Base-by-base conservation (phyloP, 2,888 invertebrate species). In the Rutpela maculata region DNA sequence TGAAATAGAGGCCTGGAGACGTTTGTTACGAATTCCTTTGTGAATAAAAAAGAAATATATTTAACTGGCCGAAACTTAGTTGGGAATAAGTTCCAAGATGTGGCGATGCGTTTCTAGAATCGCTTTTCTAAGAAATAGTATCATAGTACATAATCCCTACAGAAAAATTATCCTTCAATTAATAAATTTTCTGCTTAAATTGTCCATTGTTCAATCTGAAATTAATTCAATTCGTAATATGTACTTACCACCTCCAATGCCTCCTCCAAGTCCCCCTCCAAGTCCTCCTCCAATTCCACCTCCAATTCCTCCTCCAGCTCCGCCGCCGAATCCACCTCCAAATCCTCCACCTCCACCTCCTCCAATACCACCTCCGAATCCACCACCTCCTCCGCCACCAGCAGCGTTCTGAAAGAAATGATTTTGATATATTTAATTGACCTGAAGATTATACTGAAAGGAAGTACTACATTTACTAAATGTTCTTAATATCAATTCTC, bases 281-380 rank as follows among this genome's bases (percentile, higher is more conserved):
- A 83, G 80, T 31, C 88, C 86, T n/a, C 86, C 86, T 50, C 87
- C 80, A 43, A 80, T 74, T 10, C 83, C 82, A 5, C 83, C 82
- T 65, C 85, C 85, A 59, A 77, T 74, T 26, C 81, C 81, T 6
- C 78, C 78, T 15, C 43, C 38, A 60, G 59, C 9, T 22, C 22
- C 90, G 31, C 90, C 88, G 65, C 85, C 81, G 43, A 78, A 65
- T 67, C 89, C 90, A 35, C 90, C 88, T 66, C 90, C 89, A 26
- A 81, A 74, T 22, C 85, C 86, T n/a, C 92, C 92, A 15, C 57
- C 57, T 43, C 90, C 90, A 75, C 88, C 87, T 79, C 90, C 91
- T 57, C 90, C 90, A 17, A 62, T 70, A 12, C 92, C 92, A 50
- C 83, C 84, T 17, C 84, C 86, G 56, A 81, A 77, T 75, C 85